Conservation (phyloP, 2,797 vertebrate genomes). For the Pseudomugil gertrudae region DNA sequence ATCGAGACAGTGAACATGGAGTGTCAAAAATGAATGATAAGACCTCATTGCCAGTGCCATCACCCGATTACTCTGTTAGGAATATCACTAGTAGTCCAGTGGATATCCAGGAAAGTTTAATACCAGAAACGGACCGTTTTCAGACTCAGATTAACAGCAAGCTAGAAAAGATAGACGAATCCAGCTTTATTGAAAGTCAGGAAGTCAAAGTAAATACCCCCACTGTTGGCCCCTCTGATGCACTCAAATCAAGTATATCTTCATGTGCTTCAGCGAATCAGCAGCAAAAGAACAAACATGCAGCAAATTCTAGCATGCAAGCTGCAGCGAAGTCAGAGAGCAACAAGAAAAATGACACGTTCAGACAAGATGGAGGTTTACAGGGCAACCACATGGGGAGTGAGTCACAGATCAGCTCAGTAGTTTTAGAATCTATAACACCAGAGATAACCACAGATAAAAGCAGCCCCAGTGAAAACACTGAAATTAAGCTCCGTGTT, state of each 20-base stretch:
- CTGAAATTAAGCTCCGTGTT: neutral
- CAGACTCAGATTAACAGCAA: neutral
- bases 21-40: neutral
- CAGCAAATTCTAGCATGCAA: neutral
- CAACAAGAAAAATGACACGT: neutral
- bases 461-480: neutral
- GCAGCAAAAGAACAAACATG: neutral
- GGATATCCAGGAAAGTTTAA: conserved; percentile 10
- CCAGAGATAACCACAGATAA: conserved; percentile 25
- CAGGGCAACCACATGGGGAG: conserved; percentile 12
- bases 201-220: conserved; percentile 15
- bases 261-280: neutral
- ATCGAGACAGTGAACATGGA: neutral
- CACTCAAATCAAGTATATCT: neutral
- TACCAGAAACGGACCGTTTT: conserved; percentile 6
- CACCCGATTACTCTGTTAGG: conserved; percentile 5
- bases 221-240: neutral
- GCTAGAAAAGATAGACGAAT: neutral
- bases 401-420: conserved; percentile 29
- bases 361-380: conserved; percentile 15
- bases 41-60: neutral
- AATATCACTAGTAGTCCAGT: neutral
- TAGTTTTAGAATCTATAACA: conserved; percentile 5
- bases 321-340: conserved; percentile 17
- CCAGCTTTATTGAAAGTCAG: conserved; percentile 13